Base-by-base conservation (phyloP, 2,888 invertebrate species). In the Magallana nippona region DNA sequence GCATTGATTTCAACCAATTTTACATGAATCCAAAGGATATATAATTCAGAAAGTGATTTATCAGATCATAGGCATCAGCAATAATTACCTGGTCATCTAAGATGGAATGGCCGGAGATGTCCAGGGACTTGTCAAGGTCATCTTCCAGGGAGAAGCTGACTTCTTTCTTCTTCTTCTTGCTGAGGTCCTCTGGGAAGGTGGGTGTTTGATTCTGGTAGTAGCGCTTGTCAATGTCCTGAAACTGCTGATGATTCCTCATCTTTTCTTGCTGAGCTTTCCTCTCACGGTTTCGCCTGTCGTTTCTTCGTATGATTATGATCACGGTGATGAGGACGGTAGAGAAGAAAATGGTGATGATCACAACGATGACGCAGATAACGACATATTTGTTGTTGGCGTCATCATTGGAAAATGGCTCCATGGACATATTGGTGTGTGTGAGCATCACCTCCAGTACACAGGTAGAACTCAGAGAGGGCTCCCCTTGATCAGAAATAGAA, bases 71-170 rank as follows among this genome's bases (percentile, higher is more conserved):
- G 8, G 44, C 8, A 44, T 44, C 2, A 22, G 27, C 32, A 71
- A 32, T 8, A 57, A 17, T 27, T 56, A 79, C 79, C 58, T 79
- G 55, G 27, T 79, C 57, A 22, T 79, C 79, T 79, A 82, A 19
- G 19, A 71, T 71, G 55, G 82, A 82, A 55, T 55, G 55, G 22
- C 82, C 79, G 1, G 85, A 80, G 22, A 83, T 79, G 62, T 85
- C 85, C 57, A 85, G 78, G 10, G 83, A 78, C 63, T 82, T 85
- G 77, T 85, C 85, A 8, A 85, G 85, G 55, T 90, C 89, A 27
- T 89, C 89, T 17, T 90, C 90, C 83, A 90, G 63, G 0, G 89
- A 90, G 78, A 89, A 89, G 81, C 90, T 90, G 62, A 90, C 90
- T 79, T 90, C 90, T 78, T 90, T 89, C 55, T 87, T 88, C 77